Base-by-base conservation (phyloP, 2,113 vertebrate species). In the Gymnocephalus cernua region DNA sequence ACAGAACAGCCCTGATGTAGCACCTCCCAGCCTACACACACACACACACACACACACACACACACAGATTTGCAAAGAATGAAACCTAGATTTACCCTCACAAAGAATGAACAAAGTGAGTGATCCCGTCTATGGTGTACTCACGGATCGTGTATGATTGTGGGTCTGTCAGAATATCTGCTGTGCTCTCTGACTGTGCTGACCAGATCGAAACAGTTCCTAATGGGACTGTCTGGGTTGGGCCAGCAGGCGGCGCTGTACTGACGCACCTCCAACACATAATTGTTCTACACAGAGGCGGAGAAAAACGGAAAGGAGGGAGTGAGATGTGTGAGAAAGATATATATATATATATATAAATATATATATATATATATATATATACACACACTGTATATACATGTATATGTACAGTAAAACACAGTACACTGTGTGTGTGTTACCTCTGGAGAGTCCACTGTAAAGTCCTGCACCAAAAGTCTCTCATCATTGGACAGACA, bases 161-260 rank as follows among this genome's bases (percentile, higher is more conserved):
- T 86, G 2, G 97, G 96, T 12, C 96, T 95, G 51, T 97, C 96
- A 69, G 96, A 94, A 57, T 21, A 95, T 59, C 94, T 91, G 74
- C 96, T 94, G 93, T 96, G 96, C 80, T 98, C 96, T 93, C 95
- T 96, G 86, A 99, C 96, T 38, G 95, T 74, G 92, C 93, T 96
- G 89, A 98, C 93, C 54, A 99, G 93, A 88, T 99, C 97, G 87
- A 99, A 99, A 29, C 96, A 96, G 95, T 97, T 99, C 86, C 98
- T 97, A 84, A 99, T 98, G 44, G 97, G 96, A 48, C 97, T 97
- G 89, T 99, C 98, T 4, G 97, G 98, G 94, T 99, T 98, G 81
- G 97, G 98, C 98, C 98, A 99, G 79, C 95, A 97, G 84, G 96
- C 93, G 85, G 96, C 94, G 91, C 96, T 96, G 90, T 96, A 99